These are phyloP conservation scores for Spodoptera litura DNA, from an alignment of 1,140 invertebrate genomes.

Conservation along the genomic window DNA sequence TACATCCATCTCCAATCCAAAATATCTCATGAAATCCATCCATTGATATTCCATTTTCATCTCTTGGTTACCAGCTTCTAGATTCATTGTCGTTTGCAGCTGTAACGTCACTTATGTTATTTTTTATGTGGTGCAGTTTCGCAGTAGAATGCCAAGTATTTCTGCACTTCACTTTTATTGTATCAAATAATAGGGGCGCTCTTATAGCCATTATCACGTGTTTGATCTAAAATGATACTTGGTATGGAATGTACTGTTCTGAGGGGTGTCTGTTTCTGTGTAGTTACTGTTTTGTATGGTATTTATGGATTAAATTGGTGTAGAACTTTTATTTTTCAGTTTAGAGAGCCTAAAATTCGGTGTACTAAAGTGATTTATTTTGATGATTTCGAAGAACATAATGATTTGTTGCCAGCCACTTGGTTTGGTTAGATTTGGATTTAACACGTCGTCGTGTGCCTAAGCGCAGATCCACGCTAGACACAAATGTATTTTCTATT, in stretches of 20 bases:
- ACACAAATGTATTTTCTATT: too few relatives aligned
- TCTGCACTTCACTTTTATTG: conserved; percentile 86
- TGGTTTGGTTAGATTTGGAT: too few relatives aligned
- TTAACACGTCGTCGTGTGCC: too few relatives aligned
- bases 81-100: conserved; percentile 51
- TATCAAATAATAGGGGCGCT: conserved; percentile 86
- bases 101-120: conserved; percentile 59
- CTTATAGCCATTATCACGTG: conserved; percentile 85
- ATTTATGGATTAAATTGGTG: too few relatives aligned
- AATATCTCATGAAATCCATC: conserved; percentile 64
- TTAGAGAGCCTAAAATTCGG: too few relatives aligned
- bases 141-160: conserved; percentile 84
- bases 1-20: conserved; percentile 66
- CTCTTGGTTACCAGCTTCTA: conserved; percentile 49
- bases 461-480: too few relatives aligned
- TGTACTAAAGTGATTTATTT: too few relatives aligned
- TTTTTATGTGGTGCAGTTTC: conserved; percentile 67
- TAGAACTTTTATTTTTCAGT: too few relatives aligned
- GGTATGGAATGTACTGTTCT: conserved; percentile 61
- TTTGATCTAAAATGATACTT: conserved; percentile 86
- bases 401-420: too few relatives aligned
- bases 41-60: conserved; percentile 49
- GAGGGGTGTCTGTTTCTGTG: conserved; percentile 67
- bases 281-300: conserved; percentile 18
- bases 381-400: too few relatives aligned